A percentile compares a stretch with the other conserved stretches of the same genome.
Evolutionary conservation across 1,140 invertebrate species (phyloP).

Genomic region (Apis cerana): DNA sequence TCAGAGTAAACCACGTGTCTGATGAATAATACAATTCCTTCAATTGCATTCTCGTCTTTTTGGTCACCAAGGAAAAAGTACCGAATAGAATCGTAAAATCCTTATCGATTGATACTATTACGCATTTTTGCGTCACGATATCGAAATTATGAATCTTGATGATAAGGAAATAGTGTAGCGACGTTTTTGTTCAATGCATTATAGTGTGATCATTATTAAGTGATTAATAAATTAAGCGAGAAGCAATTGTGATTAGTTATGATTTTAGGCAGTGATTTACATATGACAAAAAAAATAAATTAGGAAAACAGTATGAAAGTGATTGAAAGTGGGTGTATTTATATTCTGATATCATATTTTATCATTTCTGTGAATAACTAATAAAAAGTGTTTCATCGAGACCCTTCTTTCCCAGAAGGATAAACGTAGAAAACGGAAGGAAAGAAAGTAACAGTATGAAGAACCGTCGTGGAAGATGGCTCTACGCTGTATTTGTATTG

Average conservation of each 20-base stretch:
- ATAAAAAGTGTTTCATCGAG: not conserved
- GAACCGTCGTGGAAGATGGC: constrained; percentile 70
- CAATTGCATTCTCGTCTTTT: not conserved
- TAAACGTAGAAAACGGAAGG: not conserved
- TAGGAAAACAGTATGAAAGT: constrained; percentile 23
- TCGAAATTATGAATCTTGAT: no score
- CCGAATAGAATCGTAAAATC: constrained; percentile 7
- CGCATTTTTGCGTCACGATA: not conserved
- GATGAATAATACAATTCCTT: constrained; percentile 54
- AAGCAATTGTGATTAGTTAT: not conserved
- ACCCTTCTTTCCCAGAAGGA: not conserved
- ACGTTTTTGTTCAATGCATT: not conserved
- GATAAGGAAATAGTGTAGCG: not conserved
- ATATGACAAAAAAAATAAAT: not conserved
- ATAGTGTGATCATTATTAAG: not conserved
- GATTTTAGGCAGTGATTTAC: not conserved
- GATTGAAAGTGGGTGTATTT: constrained; percentile 36
- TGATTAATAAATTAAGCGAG: fast-evolving
- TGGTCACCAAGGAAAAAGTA: not conserved
- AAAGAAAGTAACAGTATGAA: constrained; percentile 61
- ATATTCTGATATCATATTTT: not conserved
- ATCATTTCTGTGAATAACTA: constrained; percentile 21
- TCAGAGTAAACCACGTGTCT: constrained; percentile 21
- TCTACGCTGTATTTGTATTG: constrained; percentile 63
- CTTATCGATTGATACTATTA: not conserved